These are phyloP conservation scores for Diarsia brunnea DNA, from an alignment of 2,888 invertebrate species.

Conservation along the genomic window DNA sequence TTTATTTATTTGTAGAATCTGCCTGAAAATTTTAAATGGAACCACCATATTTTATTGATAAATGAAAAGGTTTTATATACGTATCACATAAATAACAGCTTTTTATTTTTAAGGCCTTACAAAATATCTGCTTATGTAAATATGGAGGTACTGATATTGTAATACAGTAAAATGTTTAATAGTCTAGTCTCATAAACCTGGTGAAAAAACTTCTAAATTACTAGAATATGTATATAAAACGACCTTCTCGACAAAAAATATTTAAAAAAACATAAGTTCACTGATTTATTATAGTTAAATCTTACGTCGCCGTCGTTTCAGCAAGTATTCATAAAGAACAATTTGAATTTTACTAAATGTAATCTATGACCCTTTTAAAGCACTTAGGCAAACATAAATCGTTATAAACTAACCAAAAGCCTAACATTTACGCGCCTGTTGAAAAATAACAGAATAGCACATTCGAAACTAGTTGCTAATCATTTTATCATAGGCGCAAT, in stretches of 20 bases:
- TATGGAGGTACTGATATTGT: neutral
- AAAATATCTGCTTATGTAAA: too few relatives aligned
- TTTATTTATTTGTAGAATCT: neutral
- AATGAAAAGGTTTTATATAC: neutral
- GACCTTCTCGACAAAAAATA: neutral
- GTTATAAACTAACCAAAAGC: constrained; percentile 10
- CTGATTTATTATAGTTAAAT: neutral
- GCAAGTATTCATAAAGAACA: neutral
- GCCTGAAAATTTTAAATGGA: neutral
- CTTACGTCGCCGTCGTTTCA: neutral
- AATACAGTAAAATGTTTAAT: neutral
- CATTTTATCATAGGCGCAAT: constrained; percentile 63
- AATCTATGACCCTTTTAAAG: neutral
- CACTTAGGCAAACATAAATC: constrained; percentile 6
- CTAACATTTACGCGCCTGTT: constrained; percentile 23
- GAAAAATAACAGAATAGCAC: constrained; percentile 36
- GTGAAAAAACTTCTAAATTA: neutral
- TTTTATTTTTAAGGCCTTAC: too few relatives aligned
- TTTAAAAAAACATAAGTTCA: neutral
- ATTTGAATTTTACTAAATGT: neutral
- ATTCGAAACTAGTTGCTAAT: constrained; percentile 68
- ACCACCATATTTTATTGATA: neutral
- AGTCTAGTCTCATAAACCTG: too few relatives aligned
- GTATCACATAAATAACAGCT: too few relatives aligned
- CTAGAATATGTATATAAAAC: neutral